A percentile compares a stretch with the other conserved stretches of the same genome.
Conservation (phyloP, 1,140 invertebrate genomes). For the Pseudomyrmex pallidus region DNA sequence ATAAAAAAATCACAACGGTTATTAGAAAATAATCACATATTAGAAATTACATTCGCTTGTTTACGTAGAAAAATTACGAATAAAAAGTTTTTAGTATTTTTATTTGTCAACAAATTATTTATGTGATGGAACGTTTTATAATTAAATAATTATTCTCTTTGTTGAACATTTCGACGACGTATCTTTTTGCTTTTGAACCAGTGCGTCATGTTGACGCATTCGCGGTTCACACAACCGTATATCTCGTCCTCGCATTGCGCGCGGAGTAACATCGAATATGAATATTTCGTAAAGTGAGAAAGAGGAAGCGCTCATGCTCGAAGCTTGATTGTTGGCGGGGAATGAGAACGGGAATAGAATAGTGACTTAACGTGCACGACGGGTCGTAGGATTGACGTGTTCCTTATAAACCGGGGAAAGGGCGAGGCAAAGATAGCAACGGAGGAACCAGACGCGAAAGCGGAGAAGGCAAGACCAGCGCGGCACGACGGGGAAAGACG, state of each 20-base stretch:
- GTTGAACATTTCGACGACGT: background rate
- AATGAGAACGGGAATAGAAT: slow-evolving; percentile 64
- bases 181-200: background rate
- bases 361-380: slow-evolving; percentile 69
- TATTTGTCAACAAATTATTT: background rate
- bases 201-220: slow-evolving; percentile 40
- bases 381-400: slow-evolving; percentile 76
- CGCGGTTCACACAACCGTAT: slow-evolving; percentile 17
- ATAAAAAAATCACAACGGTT: too few relatives aligned
- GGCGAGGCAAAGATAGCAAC: slow-evolving; percentile 38
- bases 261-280: slow-evolving; percentile 39
- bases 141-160: background rate
- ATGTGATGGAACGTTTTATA: too few relatives aligned
- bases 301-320: slow-evolving; percentile 24
- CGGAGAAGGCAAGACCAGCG: background rate
- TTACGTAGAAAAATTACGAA: background rate
- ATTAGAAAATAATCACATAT: too few relatives aligned
- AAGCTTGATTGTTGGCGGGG: slow-evolving; percentile 50
- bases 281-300: slow-evolving; percentile 43
- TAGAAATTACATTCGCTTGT: background rate
- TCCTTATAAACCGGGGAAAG: slow-evolving; percentile 73
- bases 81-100: background rate
- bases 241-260: background rate
- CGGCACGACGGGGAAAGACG: background rate
- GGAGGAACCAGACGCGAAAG: slow-evolving; percentile 25